A percentile compares a stretch with the other conserved stretches of the same genome.
Conservation (phyloP, 2,113 vertebrate species). For the Apistogramma diplotaenia region DNA sequence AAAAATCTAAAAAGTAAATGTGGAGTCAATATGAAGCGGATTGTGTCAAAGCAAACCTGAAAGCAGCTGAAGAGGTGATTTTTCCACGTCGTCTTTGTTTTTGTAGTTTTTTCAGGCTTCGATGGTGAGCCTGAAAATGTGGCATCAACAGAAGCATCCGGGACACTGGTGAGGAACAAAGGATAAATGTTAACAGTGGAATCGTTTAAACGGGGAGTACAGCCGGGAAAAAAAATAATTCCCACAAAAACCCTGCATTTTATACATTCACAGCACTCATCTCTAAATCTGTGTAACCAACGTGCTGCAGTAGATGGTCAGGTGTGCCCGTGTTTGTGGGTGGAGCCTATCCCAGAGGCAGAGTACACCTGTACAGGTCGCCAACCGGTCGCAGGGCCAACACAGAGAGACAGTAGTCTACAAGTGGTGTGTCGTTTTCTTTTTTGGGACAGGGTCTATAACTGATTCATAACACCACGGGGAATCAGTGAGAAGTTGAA, state of each 20-base stretch:
- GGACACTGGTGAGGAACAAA: not conserved
- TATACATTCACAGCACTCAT: not conserved
- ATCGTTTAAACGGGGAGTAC: not conserved
- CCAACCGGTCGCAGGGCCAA: no score
- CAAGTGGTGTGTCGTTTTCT: no score
- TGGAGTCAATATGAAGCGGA: not conserved
- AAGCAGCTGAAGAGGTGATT: not conserved
- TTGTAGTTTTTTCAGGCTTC: not conserved
- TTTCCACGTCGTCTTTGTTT: rapidly evolving
- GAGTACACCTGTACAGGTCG: no score
- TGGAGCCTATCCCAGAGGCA: no score
- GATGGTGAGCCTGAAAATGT: not conserved
- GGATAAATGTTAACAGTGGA: not conserved
- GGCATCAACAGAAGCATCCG: not conserved
- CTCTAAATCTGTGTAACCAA: not conserved
- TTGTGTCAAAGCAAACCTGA: not conserved
- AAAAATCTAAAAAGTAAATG: not conserved
- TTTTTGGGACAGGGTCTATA: no score
- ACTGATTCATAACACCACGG: no score
- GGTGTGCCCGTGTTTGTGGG: no score
- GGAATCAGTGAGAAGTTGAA: no score
- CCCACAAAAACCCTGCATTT: not conserved
- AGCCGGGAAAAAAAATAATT: not conserved
- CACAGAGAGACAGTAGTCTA: no score
- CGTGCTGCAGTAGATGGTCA: no score